Evolutionary conservation across 2,113 vertebrate species (phyloP).

Genomic region (Scartelaos histophorus): DNA sequence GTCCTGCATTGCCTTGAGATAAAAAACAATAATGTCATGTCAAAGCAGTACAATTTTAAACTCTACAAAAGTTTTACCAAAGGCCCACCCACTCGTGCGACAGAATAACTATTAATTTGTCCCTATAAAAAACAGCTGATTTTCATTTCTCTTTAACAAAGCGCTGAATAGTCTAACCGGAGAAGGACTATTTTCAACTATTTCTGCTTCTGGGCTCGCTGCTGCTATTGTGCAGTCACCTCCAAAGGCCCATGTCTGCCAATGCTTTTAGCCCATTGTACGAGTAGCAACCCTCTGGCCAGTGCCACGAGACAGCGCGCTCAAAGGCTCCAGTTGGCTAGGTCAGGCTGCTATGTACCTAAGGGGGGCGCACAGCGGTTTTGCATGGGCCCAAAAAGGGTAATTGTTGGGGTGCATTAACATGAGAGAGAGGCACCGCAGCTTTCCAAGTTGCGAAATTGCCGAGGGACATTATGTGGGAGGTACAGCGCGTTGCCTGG

Average conservation of each 20-base stretch:
- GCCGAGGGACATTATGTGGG: constrained; percentile 51
- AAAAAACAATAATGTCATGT: constrained; percentile 17
- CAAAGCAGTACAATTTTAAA: neutral
- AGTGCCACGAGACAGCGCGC: constrained; percentile 43
- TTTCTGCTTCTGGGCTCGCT: constrained; percentile 29
- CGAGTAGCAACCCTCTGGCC: constrained; percentile 55
- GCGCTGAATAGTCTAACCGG: constrained; percentile 30
- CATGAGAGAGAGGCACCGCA: constrained; percentile 55
- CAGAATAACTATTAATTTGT: constrained; percentile 5
- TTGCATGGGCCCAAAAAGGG: constrained; percentile 54
- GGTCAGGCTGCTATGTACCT: constrained; percentile 59
- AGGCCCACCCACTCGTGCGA: constrained; percentile 12
- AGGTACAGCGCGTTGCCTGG: constrained; percentile 47
- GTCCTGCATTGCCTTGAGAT: constrained; percentile 22
- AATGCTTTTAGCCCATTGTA: constrained; percentile 69
- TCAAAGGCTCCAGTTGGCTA: constrained; percentile 65
- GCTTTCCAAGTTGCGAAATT: constrained; percentile 55
- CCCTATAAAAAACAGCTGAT: constrained; percentile 3
- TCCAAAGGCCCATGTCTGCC: constrained; percentile 32
- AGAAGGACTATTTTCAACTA: constrained; percentile 48
- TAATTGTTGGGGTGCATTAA: constrained; percentile 67
- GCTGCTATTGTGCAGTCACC: constrained; percentile 50
- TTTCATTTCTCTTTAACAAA: constrained; percentile 12
- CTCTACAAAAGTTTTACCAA: constrained; percentile 5
- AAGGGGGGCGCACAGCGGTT: constrained; percentile 51